Evolutionary conservation across 2,797 vertebrate species (phyloP), one percentile per base, ranked within the genome.

Genomic region (Nasua narica): DNA sequence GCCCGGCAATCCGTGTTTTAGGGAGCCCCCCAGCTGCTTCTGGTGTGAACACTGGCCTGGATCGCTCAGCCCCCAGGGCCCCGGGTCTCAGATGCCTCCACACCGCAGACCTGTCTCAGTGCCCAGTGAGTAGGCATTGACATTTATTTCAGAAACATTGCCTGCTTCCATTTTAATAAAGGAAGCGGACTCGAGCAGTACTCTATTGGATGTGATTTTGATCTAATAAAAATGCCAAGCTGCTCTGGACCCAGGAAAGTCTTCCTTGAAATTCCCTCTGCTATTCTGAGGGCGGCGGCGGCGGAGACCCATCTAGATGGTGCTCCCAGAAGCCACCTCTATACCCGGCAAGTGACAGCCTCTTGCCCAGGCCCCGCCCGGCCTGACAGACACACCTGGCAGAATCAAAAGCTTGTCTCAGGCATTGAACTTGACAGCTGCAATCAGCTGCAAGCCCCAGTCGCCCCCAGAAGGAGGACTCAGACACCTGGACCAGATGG

Each of bases 201-300:
- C 54, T 62, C 23, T n/a, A 90, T n/a, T 93, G 96, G 94, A 94
- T 96, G 82, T 93, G 87, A 96, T 96, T 92, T 92, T 92, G 84
- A 96, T 83, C 94, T 97, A 96, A 98, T 97, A 96, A 98, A 97
- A 97, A 96, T 92, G 87, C 94, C 96, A 95, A 93, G 96, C 94
- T 87, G 94, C 91, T 97, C 76, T 50, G 96, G 81, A 87, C 50
- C 96, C 89, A 87, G 74, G 62, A 37, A 95, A 89, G 56, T 83
- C 95, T 94, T 60, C 52, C 82, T 87, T 88, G 92, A 93, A 95
- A 94, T 83, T 92, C 76, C 76, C 89, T 82, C 83, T 74, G 89
- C 91, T 96, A 50, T 91, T 91, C 3, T 14, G 70, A 92, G 95
- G 95, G 67, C 69, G 67, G 88, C 56, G 0, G 88, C 3, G 2